Conservation (phyloP, 2,113 vertebrate genomes). For the Cnemophilus loriae region DNA sequence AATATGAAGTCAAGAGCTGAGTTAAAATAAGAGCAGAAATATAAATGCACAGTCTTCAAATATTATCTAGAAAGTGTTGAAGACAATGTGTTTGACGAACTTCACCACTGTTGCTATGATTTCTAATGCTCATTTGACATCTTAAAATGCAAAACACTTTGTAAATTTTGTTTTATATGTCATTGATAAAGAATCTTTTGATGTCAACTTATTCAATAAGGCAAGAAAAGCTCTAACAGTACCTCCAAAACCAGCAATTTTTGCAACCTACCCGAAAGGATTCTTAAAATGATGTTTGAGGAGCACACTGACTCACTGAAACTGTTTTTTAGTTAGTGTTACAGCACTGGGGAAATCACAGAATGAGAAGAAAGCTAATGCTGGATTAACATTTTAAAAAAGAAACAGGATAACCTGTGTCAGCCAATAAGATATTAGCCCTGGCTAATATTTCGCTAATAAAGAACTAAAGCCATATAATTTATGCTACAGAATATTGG, state of each 20-base stretch:
- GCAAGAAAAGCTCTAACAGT: neutral
- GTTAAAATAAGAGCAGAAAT: neutral
- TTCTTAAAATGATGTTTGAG: neutral
- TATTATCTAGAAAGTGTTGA: neutral
- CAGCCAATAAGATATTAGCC: neutral
- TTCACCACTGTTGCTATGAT: neutral
- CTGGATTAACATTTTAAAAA: neutral
- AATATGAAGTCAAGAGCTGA: neutral
- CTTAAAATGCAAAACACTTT: neutral
- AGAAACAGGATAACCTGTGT: neutral
- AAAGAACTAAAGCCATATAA: neutral
- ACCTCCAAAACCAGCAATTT: neutral
- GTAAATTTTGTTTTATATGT: neutral
- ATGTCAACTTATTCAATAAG: neutral
- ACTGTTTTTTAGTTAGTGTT: neutral
- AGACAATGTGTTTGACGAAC: neutral
- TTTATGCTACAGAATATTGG: neutral
- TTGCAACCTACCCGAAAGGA: neutral
- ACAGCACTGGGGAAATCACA: neutral
- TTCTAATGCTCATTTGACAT: neutral
- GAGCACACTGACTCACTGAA: neutral
- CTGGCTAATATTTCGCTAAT: neutral
- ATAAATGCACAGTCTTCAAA: neutral
- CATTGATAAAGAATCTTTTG: neutral
- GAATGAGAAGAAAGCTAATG: neutral